Conservation (phyloP, 2,113 vertebrate species). For the Halcyon senegalensis region DNA sequence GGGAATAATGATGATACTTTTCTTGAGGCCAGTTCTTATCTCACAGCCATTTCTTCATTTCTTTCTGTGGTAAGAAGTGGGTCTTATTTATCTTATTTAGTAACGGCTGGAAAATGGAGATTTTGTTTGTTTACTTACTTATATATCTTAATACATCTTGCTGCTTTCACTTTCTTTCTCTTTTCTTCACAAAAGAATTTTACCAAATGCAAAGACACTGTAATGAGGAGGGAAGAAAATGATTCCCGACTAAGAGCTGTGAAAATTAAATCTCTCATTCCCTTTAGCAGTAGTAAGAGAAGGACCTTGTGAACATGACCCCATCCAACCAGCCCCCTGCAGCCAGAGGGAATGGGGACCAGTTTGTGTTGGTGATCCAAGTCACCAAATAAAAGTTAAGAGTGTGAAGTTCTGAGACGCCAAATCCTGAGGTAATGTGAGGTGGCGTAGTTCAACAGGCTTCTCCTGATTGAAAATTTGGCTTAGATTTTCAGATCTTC, state of each 20-base stretch:
- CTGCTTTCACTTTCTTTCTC: not conserved
- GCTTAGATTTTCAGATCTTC: not conserved
- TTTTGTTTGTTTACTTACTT: not conserved
- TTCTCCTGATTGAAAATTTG: not conserved
- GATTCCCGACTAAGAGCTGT: not conserved
- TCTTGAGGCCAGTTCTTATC: not conserved
- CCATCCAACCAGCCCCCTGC: not conserved
- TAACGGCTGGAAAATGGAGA: not conserved
- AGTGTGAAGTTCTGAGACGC: not conserved
- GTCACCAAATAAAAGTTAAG: not conserved
- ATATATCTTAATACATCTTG: not conserved
- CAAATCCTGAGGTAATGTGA: not conserved
- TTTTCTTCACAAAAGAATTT: not conserved
- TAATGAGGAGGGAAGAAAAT: not conserved
- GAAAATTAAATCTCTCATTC: not conserved
- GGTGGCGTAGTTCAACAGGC: not conserved
- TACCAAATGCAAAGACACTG: not conserved
- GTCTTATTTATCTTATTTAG: not conserved
- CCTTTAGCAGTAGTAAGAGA: not conserved
- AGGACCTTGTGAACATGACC: not conserved
- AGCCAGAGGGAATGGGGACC: not conserved
- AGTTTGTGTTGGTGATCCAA: not conserved
- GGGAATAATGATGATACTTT: not conserved
- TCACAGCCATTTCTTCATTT: not conserved
- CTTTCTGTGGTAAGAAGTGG: not conserved